Evolutionary conservation across 2,797 vertebrate genomes (phyloP).

Genomic region (Rhinoraja longicauda): DNA sequence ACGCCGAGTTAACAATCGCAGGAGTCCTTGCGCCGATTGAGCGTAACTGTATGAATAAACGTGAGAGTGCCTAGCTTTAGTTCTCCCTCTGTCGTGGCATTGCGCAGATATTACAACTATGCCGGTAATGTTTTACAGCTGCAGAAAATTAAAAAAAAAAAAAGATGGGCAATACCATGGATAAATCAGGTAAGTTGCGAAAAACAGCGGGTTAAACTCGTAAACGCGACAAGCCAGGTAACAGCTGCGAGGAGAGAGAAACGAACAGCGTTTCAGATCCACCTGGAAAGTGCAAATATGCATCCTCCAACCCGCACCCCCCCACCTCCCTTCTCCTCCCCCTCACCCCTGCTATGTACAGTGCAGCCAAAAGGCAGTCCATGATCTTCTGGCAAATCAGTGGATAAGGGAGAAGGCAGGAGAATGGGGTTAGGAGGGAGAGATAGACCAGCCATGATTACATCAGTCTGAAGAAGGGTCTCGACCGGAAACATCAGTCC

Average conservation of each 20-base stretch:
- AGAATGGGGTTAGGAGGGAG: too few relatives aligned
- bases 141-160: too few relatives aligned
- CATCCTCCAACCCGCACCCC: too few relatives aligned
- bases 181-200: background rate
- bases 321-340: too few relatives aligned
- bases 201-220: background rate
- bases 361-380: background rate
- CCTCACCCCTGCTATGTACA: background rate
- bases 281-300: background rate
- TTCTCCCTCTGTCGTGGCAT: background rate
- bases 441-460: too few relatives aligned
- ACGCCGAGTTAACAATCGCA: background rate
- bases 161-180: background rate
- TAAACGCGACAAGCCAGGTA: background rate
- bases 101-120: background rate
- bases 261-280: too few relatives aligned
- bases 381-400: background rate
- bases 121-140: background rate
- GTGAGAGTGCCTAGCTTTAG: too few relatives aligned
- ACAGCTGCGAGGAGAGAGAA: background rate
- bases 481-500: too few relatives aligned
- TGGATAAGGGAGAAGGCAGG: too few relatives aligned
- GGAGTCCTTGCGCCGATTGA: too few relatives aligned
- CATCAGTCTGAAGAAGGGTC: too few relatives aligned
- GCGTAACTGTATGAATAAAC: too few relatives aligned